Evolutionary conservation across 2,113 vertebrate species (phyloP).

Genomic region (Puma concolor): DNA sequence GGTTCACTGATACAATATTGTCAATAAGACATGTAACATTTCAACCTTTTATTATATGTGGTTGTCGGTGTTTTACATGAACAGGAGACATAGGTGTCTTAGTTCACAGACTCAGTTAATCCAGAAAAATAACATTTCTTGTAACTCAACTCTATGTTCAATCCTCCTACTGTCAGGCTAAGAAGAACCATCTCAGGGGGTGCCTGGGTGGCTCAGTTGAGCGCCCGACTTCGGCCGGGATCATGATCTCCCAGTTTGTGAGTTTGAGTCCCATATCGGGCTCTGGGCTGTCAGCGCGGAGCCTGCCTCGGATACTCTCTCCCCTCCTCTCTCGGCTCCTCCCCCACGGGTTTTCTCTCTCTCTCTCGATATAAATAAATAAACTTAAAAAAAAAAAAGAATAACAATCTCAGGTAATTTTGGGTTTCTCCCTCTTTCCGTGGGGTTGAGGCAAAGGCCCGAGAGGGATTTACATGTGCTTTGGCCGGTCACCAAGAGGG

Average conservation of each 20-base stretch:
- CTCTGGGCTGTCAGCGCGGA: no score
- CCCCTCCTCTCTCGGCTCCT: no score
- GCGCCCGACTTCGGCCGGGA: no score
- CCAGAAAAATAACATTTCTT: not conserved
- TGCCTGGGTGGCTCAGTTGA: no score
- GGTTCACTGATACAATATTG: not conserved
- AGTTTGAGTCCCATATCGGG: no score
- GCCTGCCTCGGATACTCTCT: no score
- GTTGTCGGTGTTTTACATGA: not conserved
- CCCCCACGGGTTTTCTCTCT: no score
- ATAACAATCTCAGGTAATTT: not conserved
- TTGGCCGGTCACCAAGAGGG: not conserved
- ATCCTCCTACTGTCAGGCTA: not conserved
- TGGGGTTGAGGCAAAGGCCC: not conserved
- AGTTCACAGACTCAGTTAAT: not conserved
- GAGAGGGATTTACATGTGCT: not conserved
- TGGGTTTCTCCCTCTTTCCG: not conserved
- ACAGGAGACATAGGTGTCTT: not conserved
- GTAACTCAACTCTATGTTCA: not conserved
- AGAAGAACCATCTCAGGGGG: not conserved
- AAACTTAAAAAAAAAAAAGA: not conserved
- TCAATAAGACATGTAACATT: not conserved
- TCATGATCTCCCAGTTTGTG: no score
- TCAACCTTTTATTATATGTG: not conserved
- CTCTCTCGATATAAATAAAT: no score